These are phyloP conservation scores for Doris montereyensis DNA, from an alignment of 2,888 invertebrate species.

Conservation along the genomic window DNA sequence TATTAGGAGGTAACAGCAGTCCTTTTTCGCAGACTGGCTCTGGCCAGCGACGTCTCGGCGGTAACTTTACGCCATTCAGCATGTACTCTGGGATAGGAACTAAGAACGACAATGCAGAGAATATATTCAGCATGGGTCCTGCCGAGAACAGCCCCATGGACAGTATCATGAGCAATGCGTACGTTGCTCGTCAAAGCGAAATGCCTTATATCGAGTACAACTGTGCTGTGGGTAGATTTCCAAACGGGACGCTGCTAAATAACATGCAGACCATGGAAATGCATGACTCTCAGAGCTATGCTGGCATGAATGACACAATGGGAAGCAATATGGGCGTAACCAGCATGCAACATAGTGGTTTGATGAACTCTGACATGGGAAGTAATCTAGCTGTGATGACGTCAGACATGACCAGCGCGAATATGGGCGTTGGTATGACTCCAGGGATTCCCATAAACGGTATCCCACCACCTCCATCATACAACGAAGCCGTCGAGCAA, in stretches of 20 bases:
- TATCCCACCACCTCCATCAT: conserved; percentile 66
- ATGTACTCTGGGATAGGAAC: conserved; percentile 44
- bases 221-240: conserved; percentile 41
- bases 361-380: conserved; percentile 16
- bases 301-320: neutral
- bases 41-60: conserved; percentile 53
- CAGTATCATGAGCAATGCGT: conserved; percentile 64
- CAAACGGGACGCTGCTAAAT: conserved; percentile 11
- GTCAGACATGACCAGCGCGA: neutral
- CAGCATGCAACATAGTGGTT: conserved; percentile 22
- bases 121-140: conserved; percentile 46
- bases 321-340: conserved; percentile 18
- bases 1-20: conserved; percentile 68
- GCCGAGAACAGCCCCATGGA: conserved; percentile 51
- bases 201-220: conserved; percentile 63
- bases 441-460: conserved; percentile 31
- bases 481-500: conserved; percentile 53
- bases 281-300: neutral
- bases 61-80: conserved; percentile 46
- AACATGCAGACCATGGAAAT: neutral
- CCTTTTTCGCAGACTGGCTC: conserved; percentile 63
- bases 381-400: neutral
- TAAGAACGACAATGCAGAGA: conserved; percentile 55
- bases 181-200: conserved; percentile 64
- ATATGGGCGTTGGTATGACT: conserved; percentile 3